Conservation (phyloP, 2,113 vertebrate genomes). For the Oryzias melastigma region DNA sequence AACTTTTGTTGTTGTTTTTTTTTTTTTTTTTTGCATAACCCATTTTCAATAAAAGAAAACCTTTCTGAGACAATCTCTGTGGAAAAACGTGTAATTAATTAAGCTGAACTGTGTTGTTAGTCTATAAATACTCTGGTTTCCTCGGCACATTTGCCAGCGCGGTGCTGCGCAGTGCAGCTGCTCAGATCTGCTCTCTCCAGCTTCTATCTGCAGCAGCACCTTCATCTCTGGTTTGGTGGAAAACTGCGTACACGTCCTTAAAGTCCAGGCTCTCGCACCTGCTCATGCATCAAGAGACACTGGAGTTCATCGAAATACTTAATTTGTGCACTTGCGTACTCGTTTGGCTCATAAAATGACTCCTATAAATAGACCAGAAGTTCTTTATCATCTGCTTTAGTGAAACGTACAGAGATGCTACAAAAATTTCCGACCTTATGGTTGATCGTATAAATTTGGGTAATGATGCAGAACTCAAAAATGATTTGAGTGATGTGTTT, state of each 20-base stretch:
- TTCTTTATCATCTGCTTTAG: too few relatives aligned
- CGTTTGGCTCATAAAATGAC: too few relatives aligned
- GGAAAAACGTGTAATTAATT: conserved; percentile 56
- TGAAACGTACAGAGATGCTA: too few relatives aligned
- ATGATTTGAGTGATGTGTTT: too few relatives aligned
- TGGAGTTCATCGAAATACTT: background rate
- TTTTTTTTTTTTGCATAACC: conserved; percentile 42
- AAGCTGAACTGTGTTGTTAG: conserved; percentile 22
- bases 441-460: too few relatives aligned
- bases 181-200: conserved; percentile 24
- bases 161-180: conserved; percentile 13
- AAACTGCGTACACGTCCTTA: background rate
- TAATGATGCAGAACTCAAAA: too few relatives aligned
- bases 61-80: conserved; percentile 41
- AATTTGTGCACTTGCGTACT: too few relatives aligned
- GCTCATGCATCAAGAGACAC: background rate
- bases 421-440: too few relatives aligned
- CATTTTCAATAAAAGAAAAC: conserved; percentile 61
- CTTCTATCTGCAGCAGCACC: conserved; percentile 21
- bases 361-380: too few relatives aligned
- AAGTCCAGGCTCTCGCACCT: background rate
- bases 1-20: conserved; percentile 36
- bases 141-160: conserved; percentile 24
- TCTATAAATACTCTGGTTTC: conserved; percentile 44
- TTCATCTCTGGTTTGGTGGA: conserved; percentile 2